These are phyloP conservation scores for Mungos mungo DNA, from an alignment of 2,113 vertebrate genomes.

Conservation along the genomic window DNA sequence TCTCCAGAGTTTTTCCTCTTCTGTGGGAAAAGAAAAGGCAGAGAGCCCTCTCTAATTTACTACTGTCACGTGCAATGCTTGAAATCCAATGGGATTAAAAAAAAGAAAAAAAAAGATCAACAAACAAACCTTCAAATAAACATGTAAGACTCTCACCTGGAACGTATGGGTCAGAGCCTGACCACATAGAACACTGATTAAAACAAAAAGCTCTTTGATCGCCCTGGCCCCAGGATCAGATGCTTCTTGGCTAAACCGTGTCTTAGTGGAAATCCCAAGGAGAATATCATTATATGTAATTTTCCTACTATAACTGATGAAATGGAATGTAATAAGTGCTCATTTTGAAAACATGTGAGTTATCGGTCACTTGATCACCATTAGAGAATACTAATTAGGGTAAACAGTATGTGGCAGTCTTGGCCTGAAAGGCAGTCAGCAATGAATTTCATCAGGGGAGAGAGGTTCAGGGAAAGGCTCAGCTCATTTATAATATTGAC, in stretches of 20 bases:
- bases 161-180: background rate
- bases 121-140: background rate
- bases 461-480: conserved; percentile 38
- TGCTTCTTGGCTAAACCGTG: conserved; percentile 50
- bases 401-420: conserved; percentile 55
- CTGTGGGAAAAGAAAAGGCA: conserved; percentile 29
- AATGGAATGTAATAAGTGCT: conserved; percentile 61
- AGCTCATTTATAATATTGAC: conserved; percentile 62
- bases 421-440: conserved; percentile 52
- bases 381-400: conserved; percentile 68
- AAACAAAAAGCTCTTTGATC: conserved; percentile 39
- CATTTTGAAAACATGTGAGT: conserved; percentile 65
- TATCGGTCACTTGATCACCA: conserved; percentile 71
- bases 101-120: background rate
- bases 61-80: background rate
- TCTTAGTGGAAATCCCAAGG: conserved; percentile 54
- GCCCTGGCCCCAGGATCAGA: conserved; percentile 5
- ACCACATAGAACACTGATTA: background rate
- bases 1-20: conserved; percentile 40
- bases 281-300: conserved; percentile 64
- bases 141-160: background rate
- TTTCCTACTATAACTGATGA: conserved; percentile 62
- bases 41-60: background rate
- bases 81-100: background rate
- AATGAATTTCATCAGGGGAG: conserved; percentile 63